Conservation (phyloP, 2,888 invertebrate genomes). For the Poecilobothrus nobilitatus region DNA sequence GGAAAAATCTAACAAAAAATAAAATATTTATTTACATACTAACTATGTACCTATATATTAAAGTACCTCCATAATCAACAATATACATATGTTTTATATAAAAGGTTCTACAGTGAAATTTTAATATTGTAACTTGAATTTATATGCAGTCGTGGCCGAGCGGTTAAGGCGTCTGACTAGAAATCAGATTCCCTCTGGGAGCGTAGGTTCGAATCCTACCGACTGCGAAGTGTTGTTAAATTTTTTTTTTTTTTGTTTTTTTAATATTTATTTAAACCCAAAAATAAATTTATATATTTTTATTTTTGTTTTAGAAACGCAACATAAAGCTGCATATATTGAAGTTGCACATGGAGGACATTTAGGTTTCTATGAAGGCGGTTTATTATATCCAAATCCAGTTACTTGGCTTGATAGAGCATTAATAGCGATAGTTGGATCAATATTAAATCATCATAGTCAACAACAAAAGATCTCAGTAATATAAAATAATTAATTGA, state of each 20-base stretch:
- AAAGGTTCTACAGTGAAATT: background rate
- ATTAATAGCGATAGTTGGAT: slow-evolving; percentile 71
- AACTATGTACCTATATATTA: too few species aligned
- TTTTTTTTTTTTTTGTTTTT: slow-evolving; percentile 17
- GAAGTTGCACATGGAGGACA: slow-evolving; percentile 89
- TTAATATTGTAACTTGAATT: background rate
- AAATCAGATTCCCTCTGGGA: slow-evolving; percentile 45
- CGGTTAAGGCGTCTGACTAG: slow-evolving; percentile 46
- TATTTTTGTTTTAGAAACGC: slow-evolving; percentile 49
- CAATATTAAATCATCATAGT: slow-evolving; percentile 46
- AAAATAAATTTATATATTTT: background rate
- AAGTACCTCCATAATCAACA: too few species aligned
- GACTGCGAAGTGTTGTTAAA: slow-evolving; percentile 31
- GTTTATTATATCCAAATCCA: slow-evolving; percentile 74
- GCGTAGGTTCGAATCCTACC: slow-evolving; percentile 45
- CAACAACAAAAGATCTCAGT: slow-evolving; percentile 1
- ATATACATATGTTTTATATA: too few species aligned
- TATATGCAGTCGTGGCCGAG: slow-evolving; percentile 43
- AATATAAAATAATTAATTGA: background rate
- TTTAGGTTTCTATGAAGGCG: slow-evolving; percentile 90
- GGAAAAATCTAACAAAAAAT: too few species aligned
- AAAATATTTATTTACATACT: too few species aligned
- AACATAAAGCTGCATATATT: slow-evolving; percentile 61
- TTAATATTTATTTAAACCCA: background rate
- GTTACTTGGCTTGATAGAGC: slow-evolving; percentile 90